Percentiles rank a stretch among this genome's conserved stretches.
phyloP scores from a whole-genome alignment of 2,113 vertebrate species.

The Collichthys lucidus region DNA sequence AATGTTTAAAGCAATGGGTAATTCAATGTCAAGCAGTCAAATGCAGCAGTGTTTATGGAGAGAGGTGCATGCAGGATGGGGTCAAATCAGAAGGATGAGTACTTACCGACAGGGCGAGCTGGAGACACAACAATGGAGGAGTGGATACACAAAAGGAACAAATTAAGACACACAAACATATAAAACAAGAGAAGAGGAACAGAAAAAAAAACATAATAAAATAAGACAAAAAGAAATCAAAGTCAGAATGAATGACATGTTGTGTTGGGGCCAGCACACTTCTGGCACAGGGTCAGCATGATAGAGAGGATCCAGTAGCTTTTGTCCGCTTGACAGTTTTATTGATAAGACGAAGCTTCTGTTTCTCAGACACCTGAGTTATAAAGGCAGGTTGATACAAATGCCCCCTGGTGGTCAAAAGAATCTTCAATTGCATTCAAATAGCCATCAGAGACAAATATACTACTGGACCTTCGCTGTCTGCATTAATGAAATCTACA shows the following conservation, averaged over 20 bases:
- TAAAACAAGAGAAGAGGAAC: constrained; percentile 73
- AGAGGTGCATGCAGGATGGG: constrained; percentile 87
- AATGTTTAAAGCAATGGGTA: constrained; percentile 74
- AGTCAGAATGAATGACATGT: constrained; percentile 96
- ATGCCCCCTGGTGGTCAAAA: constrained; percentile 58
- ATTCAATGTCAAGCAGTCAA: constrained; percentile 64
- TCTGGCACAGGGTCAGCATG: constrained; percentile 77
- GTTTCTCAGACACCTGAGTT: constrained; percentile 16
- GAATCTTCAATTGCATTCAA: neutral
- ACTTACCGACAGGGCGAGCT: constrained; percentile 99
- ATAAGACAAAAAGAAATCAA: constrained; percentile 86
- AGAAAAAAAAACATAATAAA: constrained; percentile 67
- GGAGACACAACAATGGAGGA: constrained; percentile 97
- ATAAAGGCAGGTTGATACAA: constrained; percentile 20
- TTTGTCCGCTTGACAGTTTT: constrained; percentile 22
- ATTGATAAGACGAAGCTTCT: constrained; percentile 12
- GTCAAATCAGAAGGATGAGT: constrained; percentile 92
- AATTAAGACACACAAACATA: constrained; percentile 81
- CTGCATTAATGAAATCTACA: constrained; percentile 71
- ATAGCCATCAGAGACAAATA: constrained; percentile 29
- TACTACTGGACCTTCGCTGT: constrained; percentile 64
- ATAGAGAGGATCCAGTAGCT: constrained; percentile 64
- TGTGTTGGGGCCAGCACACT: constrained; percentile 82
- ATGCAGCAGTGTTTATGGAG: constrained; percentile 68
- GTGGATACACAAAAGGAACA: constrained; percentile 89